Percentiles rank a stretch among this genome's conserved stretches.
Evolutionary conservation across 1,140 invertebrate species (phyloP).

Genomic region (Musca vetustissima): DNA sequence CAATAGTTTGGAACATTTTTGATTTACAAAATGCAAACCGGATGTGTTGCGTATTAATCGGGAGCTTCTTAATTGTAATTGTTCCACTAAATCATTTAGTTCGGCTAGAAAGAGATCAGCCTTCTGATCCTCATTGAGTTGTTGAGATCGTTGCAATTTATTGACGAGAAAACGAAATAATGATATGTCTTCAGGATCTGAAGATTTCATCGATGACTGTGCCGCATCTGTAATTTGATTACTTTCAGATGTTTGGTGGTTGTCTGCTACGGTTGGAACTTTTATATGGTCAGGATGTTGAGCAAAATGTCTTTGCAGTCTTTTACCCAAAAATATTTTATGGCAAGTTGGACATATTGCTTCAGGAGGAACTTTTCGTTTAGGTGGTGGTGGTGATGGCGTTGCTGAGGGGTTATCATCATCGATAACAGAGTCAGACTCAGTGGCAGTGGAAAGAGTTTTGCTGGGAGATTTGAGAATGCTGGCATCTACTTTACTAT

Average conservation of each 20-base stretch:
- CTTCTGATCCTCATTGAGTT: slow-evolving; percentile 47
- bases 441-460: background rate
- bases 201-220: background rate
- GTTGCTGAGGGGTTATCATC: background rate
- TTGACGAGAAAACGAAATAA: slow-evolving; percentile 42
- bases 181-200: slow-evolving; percentile 29
- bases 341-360: slow-evolving; percentile 47
- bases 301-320: slow-evolving; percentile 46
- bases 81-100: slow-evolving; percentile 48
- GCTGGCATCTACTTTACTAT: slow-evolving; percentile 27
- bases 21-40: slow-evolving; percentile 47
- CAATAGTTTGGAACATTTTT: slow-evolving; percentile 41
- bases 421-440: background rate
- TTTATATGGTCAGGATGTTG: slow-evolving; percentile 50
- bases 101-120: slow-evolving; percentile 50
- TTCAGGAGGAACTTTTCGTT: slow-evolving; percentile 39
- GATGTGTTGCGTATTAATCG: slow-evolving; percentile 52
- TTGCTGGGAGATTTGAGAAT: slow-evolving; percentile 20
- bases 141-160: slow-evolving; percentile 42
- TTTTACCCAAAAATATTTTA: slow-evolving; percentile 49
- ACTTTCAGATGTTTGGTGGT: background rate
- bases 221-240: background rate
- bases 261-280: background rate
- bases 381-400: background rate
- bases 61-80: slow-evolving; percentile 48